Conservation (phyloP, 2,113 vertebrate genomes). For the Arothron firmamentum region DNA sequence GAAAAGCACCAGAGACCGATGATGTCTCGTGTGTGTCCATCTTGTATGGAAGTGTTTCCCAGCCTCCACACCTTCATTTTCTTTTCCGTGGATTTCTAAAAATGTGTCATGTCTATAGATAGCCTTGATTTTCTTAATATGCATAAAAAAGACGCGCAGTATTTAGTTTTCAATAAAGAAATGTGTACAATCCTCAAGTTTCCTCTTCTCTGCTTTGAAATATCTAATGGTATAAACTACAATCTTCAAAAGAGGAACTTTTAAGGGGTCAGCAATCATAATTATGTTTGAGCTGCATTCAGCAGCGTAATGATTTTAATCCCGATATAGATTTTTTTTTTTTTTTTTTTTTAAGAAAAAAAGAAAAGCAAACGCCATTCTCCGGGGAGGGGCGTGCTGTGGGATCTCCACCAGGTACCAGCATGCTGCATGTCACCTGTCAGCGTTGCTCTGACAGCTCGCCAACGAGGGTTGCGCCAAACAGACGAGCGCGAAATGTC, state of each 20-base stretch:
- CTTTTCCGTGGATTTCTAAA: slow-evolving; percentile 10
- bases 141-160: slow-evolving; percentile 41
- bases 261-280: too few species aligned
- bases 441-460: slow-evolving; percentile 37
- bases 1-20: background rate
- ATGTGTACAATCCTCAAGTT: slow-evolving; percentile 46
- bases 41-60: background rate
- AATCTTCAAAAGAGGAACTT: too few species aligned
- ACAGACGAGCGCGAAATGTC: slow-evolving; percentile 46
- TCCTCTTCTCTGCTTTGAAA: slow-evolving; percentile 5
- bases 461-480: slow-evolving; percentile 17
- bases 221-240: background rate
- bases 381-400: slow-evolving; percentile 9
- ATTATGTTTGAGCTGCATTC: too few species aligned
- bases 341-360: background rate
- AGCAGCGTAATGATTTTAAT: too few species aligned
- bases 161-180: slow-evolving; percentile 68
- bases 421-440: slow-evolving; percentile 45
- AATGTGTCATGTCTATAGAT: slow-evolving; percentile 28
- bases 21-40: slow-evolving; percentile 17
- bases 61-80: background rate
- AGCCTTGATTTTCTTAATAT: slow-evolving; percentile 43
- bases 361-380: slow-evolving; percentile 23
- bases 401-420: slow-evolving; percentile 37
- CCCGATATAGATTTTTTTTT: too few species aligned